A percentile compares a stretch with the other conserved stretches of the same genome.
phyloP scores from a whole-genome alignment of 1,140 invertebrate species.

The Drosophila pandora region DNA sequence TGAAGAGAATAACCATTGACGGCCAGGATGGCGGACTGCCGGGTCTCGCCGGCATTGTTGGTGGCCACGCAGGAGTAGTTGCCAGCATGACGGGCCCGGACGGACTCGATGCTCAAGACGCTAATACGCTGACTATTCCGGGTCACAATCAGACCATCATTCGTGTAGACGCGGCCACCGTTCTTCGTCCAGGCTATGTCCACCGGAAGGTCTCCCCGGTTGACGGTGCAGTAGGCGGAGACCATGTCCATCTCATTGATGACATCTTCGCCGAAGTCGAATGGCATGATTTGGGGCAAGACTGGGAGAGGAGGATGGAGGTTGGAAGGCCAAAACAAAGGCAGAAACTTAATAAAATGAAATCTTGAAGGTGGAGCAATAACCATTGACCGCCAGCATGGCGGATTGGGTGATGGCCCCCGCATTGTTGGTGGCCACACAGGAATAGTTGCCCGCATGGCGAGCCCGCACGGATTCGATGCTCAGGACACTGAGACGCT shows the following conservation, averaged over 20 bases:
- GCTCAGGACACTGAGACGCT: conserved; percentile 87
- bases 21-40: conserved; percentile 87
- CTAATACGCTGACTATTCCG: conserved; percentile 88
- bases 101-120: conserved; percentile 88
- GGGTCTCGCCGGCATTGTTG: conserved; percentile 89
- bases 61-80: conserved; percentile 90
- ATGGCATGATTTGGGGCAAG: conserved; percentile 88
- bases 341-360: conserved; percentile 23
- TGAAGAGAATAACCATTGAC: conserved; percentile 86
- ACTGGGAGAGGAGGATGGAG: conserved; percentile 85
- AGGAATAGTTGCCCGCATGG: conserved; percentile 89
- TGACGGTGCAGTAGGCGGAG: conserved; percentile 91
- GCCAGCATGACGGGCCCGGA: conserved; percentile 87
- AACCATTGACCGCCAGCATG: conserved; percentile 84
- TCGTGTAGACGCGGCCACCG: conserved; percentile 74
- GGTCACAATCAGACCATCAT: conserved; percentile 85
- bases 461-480: conserved; percentile 87
- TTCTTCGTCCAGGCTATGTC: conserved; percentile 89
- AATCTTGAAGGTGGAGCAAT: conserved; percentile 12
- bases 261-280: conserved; percentile 88
- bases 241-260: conserved; percentile 89
- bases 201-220: conserved; percentile 92
- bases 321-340: conserved; percentile 26
- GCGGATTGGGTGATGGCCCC: conserved; percentile 89
- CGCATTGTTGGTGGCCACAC: conserved; percentile 90